Evolutionary conservation across 92 coral and sea anemone genomes (phyloP).

Genomic region (Blastomussa wellsi): DNA sequence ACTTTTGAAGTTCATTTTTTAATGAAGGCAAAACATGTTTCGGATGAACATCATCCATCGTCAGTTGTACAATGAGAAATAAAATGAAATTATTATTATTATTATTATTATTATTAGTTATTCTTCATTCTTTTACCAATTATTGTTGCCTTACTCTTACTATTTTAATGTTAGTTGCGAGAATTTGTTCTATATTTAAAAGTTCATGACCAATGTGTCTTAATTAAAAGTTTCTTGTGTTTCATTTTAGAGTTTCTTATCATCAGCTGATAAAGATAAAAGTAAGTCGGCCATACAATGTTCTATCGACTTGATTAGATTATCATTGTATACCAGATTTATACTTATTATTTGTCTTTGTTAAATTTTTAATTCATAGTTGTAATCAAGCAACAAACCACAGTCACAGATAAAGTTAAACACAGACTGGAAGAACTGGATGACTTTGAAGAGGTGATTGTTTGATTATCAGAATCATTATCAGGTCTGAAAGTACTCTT

Average conservation of each 20-base stretch:
- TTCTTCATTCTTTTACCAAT: not conserved
- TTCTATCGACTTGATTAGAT: not conserved
- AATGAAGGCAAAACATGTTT: too few species aligned
- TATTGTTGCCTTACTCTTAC: not conserved
- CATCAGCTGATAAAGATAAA: slow-evolving; percentile 88
- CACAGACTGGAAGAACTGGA: slow-evolving; percentile 96
- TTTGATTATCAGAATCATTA: not conserved
- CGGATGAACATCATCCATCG: too few species aligned
- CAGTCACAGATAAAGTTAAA: slow-evolving; percentile 93
- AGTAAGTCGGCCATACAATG: slow-evolving; percentile 52
- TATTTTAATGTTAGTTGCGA: not conserved
- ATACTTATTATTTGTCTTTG: too few species aligned
- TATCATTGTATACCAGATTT: not conserved
- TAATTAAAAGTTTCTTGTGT: not conserved
- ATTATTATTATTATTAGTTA: too few species aligned
- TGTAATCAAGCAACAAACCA: slow-evolving; percentile 94
- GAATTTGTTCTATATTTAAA: too few species aligned
- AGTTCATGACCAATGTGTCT: not conserved
- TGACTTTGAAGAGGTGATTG: slow-evolving; percentile 91
- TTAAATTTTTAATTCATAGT: slow-evolving; percentile 45
- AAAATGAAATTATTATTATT: too few species aligned
- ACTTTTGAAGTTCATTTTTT: too few species aligned
- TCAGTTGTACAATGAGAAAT: too few species aligned
- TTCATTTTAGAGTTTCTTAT: slow-evolving; percentile 78
- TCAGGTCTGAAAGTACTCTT: too few species aligned